A percentile compares a stretch with the other conserved stretches of the same genome.
phyloP scores from a whole-genome alignment of 2,888 invertebrate species.

The Chorisops tibialis region DNA sequence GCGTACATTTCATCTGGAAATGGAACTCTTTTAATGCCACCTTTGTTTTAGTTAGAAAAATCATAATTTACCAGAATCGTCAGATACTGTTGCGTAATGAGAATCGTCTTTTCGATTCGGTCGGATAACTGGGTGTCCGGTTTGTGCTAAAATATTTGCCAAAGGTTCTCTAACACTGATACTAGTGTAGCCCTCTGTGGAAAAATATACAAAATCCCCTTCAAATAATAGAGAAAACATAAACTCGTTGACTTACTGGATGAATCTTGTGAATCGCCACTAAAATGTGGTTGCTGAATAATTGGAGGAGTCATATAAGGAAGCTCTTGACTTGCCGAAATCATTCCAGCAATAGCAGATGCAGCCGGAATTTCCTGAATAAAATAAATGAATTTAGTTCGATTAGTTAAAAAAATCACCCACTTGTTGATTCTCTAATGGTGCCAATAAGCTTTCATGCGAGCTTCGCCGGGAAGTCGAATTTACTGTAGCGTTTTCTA shows the following conservation, averaged over 20 bases:
- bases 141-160: constrained; percentile 71
- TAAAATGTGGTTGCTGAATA: constrained; percentile 67
- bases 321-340: constrained; percentile 82
- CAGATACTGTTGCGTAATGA: constrained; percentile 87
- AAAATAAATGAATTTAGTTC: constrained; percentile 19
- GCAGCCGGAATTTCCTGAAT: constrained; percentile 73
- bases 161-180: constrained; percentile 87
- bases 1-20: constrained; percentile 82
- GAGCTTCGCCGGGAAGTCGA: constrained; percentile 31
- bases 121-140: constrained; percentile 53
- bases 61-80: constrained; percentile 73
- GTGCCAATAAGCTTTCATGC: constrained; percentile 32
- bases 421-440: constrained; percentile 27
- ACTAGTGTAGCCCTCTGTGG: constrained; percentile 84
- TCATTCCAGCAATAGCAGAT: constrained; percentile 78
- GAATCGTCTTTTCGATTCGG: constrained; percentile 56
- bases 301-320: constrained; percentile 86
- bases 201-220: constrained; percentile 29
- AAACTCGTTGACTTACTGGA: constrained; percentile 63
- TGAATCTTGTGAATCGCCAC: constrained; percentile 88
- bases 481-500: constrained; percentile 15
- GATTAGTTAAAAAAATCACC: background rate
- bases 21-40: background rate
- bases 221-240: background rate
- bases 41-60: background rate